These are phyloP conservation scores for Sparidentex hasta DNA, from an alignment of 2,797 vertebrate genomes.

Conservation along the genomic window DNA sequence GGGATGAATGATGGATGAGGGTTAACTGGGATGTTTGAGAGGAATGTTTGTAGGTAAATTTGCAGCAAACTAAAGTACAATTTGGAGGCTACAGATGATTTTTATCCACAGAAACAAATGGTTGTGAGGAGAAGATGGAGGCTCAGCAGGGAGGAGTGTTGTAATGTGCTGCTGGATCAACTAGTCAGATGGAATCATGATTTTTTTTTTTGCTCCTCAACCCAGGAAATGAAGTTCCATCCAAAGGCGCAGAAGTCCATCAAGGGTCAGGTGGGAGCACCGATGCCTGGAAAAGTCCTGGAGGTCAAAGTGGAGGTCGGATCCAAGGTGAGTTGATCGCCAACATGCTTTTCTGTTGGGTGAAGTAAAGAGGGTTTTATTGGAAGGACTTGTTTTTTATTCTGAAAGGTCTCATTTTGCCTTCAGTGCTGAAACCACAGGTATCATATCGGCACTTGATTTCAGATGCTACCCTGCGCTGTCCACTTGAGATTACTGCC, in stretches of 20 bases:
- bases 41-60: slow-evolving; percentile 3
- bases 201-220: slow-evolving; percentile 38
- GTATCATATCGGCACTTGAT: background rate
- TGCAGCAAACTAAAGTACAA: no score
- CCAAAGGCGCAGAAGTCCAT: slow-evolving; percentile 94
- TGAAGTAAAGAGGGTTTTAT: background rate
- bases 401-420: background rate
- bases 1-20: slow-evolving; percentile 4
- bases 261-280: slow-evolving; percentile 94
- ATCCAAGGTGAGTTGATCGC: slow-evolving; percentile 65
- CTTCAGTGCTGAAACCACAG: background rate
- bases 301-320: slow-evolving; percentile 91
- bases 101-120: slow-evolving; percentile 41
- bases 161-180: slow-evolving; percentile 3
- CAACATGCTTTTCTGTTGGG: background rate
- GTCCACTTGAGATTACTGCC: background rate
- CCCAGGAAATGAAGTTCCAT: slow-evolving; percentile 96
- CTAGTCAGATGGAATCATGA: no score
- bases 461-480: background rate
- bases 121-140: background rate
- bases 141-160: slow-evolving; percentile 1
- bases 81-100: background rate
- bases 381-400: background rate
- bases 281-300: slow-evolving; percentile 96
- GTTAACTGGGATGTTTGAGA: background rate